Conservation (phyloP, 2,797 vertebrate species). For the Morus bassanus region DNA sequence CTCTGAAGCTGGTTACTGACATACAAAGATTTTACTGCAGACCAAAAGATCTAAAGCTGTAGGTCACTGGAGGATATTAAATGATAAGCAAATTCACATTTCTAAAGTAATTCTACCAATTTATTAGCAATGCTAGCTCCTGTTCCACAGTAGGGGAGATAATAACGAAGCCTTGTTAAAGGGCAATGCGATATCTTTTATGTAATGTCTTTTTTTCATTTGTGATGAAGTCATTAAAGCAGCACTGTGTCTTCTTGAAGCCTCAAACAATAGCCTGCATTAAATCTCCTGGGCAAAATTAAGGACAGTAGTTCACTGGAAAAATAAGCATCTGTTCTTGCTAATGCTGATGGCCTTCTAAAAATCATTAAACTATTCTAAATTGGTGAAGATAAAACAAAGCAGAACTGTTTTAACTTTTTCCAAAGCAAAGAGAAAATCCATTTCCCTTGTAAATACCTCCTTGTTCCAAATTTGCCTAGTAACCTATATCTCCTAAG, state of each 20-base stretch:
- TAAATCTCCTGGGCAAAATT: conserved; percentile 65
- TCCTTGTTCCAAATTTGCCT: background rate
- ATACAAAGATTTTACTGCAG: conserved; percentile 21
- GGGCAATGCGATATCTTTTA: conserved; percentile 53
- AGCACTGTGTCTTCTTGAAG: conserved; percentile 49
- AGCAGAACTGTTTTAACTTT: conserved; percentile 1
- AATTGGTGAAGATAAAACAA: background rate
- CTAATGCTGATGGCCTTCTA: conserved; percentile 28
- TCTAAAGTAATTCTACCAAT: conserved; percentile 67
- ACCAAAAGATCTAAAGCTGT: conserved; percentile 54
- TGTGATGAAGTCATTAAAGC: conserved; percentile 66
- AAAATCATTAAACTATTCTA: conserved; percentile 49
- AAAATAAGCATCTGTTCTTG: conserved; percentile 33
- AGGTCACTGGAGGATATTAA: conserved; percentile 58
- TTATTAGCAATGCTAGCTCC: conserved; percentile 52
- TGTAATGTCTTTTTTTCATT: conserved; percentile 54
- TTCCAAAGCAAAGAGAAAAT: conserved; percentile 39
- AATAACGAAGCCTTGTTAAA: conserved; percentile 70
- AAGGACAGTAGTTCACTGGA: conserved; percentile 33
- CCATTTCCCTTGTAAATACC: background rate
- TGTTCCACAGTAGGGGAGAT: conserved; percentile 66
- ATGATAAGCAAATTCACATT: conserved; percentile 68
- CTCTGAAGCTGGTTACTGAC: conserved; percentile 44
- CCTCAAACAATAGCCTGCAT: conserved; percentile 27
- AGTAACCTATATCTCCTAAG: background rate